phyloP scores from a whole-genome alignment of 1,140 invertebrate genomes.

The Nephila pilipes region DNA sequence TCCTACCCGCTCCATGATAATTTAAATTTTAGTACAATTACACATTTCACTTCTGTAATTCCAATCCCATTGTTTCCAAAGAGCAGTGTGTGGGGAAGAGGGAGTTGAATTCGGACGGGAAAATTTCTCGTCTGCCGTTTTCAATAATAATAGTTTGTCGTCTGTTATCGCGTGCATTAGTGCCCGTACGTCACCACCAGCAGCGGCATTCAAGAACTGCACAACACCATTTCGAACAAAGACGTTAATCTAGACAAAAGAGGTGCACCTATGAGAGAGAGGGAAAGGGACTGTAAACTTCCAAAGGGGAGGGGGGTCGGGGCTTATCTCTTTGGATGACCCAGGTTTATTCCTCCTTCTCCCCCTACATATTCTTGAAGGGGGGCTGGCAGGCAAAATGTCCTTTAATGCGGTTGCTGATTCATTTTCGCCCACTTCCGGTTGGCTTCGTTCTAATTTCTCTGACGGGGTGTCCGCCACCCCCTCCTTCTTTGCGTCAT shows the following conservation, averaged over 20 bases:
- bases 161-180: conserved; percentile 7
- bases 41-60: conserved; percentile 13
- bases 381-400: conserved; percentile 61
- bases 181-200: neutral
- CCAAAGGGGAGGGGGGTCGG: neutral
- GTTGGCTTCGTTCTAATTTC: conserved; percentile 73
- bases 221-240: conserved; percentile 53
- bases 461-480: conserved; percentile 1
- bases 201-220: neutral
- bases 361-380: neutral
- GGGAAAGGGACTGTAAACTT: conserved; percentile 2
- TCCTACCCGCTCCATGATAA: neutral
- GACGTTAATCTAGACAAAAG: conserved; percentile 52
- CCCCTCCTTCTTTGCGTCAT: conserved; percentile 47
- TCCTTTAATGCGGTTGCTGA: conserved; percentile 63
- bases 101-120: neutral
- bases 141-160: conserved; percentile 48
- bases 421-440: conserved; percentile 75
- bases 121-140: conserved; percentile 42
- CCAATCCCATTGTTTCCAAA: conserved; percentile 8
- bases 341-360: conserved; percentile 36
- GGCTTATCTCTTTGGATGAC: conserved; percentile 53
- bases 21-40: conserved; percentile 39
- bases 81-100: neutral
- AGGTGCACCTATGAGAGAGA: neutral